Evolutionary conservation across 2,888 invertebrate genomes (phyloP), one percentile per base, ranked within the genome.

Genomic region (Diarsia dahlii): DNA sequence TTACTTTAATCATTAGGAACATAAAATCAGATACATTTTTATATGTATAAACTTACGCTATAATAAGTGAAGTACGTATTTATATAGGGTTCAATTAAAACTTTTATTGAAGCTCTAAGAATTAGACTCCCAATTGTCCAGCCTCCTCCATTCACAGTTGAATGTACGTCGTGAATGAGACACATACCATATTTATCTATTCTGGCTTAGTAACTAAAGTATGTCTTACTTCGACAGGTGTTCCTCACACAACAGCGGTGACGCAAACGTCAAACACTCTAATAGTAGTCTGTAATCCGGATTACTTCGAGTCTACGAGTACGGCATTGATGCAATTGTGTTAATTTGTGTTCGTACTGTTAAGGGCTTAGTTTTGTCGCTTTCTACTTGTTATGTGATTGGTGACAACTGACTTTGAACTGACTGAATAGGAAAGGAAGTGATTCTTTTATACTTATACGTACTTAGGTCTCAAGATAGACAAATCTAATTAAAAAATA

Each of bases 231-330:
- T 28, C 8, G 13, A 72, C 73, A 69, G 71, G 64, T 83, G 84
- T 72, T 71, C 10, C n/a, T 54, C 63, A 71, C 68, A 50, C 70
- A 77, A 78, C 68, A 69, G 28, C 0, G 6, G 60, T 85, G 80
- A 80, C 74, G 78, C 68, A 83, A 80, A 50, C n/a, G 56, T 34
- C 65, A 56, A 50, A 67, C 48, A 56, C 58, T n/a, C n/a, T n/a
- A n/a, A n/a, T n/a, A n/a, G n/a, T n/a, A n/a, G n/a, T n/a, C n/a
- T 46, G 69, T 80, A 80, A 88, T 88, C 77, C 83, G 77, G 76
- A 88, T 79, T 76, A 88, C 70, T 80, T 8, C 34, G 50, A 15
- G 66, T n/a, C 28, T 15, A 18, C 18, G n/a, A 63, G 45, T 20
- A 15, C 71, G 81, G 80, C 76, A 74, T 78, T 82, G 67, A 81